Evolutionary conservation across 2,113 vertebrate species (phyloP).

Genomic region (Eptatretus burgeri): DNA sequence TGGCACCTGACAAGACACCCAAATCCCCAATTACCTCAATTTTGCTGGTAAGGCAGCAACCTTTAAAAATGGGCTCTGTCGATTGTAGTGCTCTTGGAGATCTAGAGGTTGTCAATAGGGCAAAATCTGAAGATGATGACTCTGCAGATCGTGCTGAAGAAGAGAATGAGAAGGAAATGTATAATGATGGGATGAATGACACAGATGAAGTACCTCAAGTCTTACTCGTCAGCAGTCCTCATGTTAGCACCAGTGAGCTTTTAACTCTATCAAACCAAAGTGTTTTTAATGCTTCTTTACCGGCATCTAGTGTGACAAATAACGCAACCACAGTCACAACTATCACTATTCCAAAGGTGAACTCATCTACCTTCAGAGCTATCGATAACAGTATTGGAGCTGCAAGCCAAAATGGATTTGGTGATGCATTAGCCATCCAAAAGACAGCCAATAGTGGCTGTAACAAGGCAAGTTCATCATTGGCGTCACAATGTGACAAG

Average conservation of each 20-base stretch:
- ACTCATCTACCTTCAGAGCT: constrained; percentile 6
- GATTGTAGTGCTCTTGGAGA: too few relatives aligned
- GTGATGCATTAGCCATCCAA: too few relatives aligned
- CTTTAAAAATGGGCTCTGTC: background rate
- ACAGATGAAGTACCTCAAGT: constrained; percentile 4
- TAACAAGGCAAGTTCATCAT: too few relatives aligned
- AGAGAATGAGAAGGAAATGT: constrained; percentile 1
- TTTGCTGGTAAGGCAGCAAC: background rate
- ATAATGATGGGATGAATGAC: constrained; percentile 3
- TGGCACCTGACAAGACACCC: background rate
- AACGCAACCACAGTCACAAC: constrained; percentile 61
- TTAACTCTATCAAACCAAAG: constrained; percentile 97
- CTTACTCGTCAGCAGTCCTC: background rate
- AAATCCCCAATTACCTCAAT: constrained; percentile 5
- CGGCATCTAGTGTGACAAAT: constrained; percentile 57
- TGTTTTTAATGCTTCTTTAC: constrained; percentile 99
- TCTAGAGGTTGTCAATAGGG: too few relatives aligned
- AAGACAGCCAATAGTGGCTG: too few relatives aligned
- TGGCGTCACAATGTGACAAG: too few relatives aligned
- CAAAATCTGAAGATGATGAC: too few relatives aligned
- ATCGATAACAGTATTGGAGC: background rate
- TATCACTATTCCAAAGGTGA: constrained; percentile 1
- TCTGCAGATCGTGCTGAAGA: background rate
- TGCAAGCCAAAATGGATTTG: background rate
- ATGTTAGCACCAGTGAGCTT: constrained; percentile 4